These are phyloP conservation scores for Silvanus unidentatus DNA, from an alignment of 2,888 invertebrate species.

Conservation along the genomic window DNA sequence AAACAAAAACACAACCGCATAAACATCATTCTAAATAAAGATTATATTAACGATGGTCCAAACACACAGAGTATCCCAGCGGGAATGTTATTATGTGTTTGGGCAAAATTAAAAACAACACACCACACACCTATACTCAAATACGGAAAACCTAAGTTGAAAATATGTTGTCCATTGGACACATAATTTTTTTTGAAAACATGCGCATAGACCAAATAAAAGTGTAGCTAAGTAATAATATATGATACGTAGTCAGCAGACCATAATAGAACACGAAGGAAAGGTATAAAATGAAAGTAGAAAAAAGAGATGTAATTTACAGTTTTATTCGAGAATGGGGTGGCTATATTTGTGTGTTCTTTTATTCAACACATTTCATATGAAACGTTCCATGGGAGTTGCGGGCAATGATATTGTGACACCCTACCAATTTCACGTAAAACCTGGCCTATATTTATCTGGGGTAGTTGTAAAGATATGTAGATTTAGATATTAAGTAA, in stretches of 20 bases:
- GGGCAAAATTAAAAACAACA: too few species aligned
- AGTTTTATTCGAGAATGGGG: conserved; percentile 20
- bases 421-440: conserved; percentile 19
- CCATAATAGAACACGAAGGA: conserved; percentile 5
- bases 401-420: conserved; percentile 18
- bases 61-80: too few species aligned
- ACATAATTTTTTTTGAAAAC: too few species aligned
- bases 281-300: conserved; percentile 9
- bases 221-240: conserved; percentile 1
- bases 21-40: too few species aligned
- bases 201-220: neutral
- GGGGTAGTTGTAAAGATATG: conserved; percentile 14
- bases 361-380: conserved; percentile 27
- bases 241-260: conserved; percentile 4
- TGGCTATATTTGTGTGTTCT: conserved; percentile 23
- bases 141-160: too few species aligned
- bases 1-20: too few species aligned
- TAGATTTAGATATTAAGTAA: conserved; percentile 13
- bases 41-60: too few species aligned
- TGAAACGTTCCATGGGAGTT: conserved; percentile 18
- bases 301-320: conserved; percentile 19
- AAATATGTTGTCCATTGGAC: too few species aligned
- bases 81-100: too few species aligned
- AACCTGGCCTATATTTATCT: conserved; percentile 17
- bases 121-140: too few species aligned